These are phyloP conservation scores for Diadophis punctatus DNA, from an alignment of 2,113 vertebrate genomes.

Conservation along the genomic window DNA sequence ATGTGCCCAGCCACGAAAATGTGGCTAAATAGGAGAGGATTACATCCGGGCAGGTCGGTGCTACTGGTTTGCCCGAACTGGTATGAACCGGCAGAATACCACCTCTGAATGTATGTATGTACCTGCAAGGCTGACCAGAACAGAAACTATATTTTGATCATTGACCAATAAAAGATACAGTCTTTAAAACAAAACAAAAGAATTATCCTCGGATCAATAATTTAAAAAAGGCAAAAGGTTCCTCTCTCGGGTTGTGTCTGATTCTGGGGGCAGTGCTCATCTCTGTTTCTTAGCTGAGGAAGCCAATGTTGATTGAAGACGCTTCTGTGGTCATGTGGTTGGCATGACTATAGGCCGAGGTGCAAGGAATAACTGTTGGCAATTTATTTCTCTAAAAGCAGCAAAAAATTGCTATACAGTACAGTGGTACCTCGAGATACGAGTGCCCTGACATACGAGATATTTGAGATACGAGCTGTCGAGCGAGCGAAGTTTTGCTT, in stretches of 20 bases:
- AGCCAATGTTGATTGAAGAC: neutral
- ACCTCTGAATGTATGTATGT: no score
- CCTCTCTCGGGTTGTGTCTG: neutral
- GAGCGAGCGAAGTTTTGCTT: no score
- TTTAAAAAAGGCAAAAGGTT: neutral
- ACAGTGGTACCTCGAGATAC: no score
- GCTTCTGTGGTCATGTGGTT: neutral
- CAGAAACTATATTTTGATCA: neutral
- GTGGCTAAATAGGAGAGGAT: no score
- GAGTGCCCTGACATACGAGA: no score
- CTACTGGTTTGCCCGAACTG: no score
- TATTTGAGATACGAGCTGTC: no score
- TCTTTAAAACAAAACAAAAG: neutral
- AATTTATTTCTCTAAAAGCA: neutral
- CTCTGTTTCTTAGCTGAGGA: neutral
- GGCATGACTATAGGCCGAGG: neutral
- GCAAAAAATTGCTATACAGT: neutral
- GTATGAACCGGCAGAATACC: no score
- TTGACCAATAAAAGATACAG: neutral
- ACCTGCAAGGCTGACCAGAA: neutral
- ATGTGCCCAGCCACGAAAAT: no score
- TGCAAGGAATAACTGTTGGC: neutral
- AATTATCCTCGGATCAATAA: neutral
- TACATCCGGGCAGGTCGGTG: no score
- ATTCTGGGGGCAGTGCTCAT: neutral